A percentile compares a stretch with the other conserved stretches of the same genome.
Conservation (phyloP, 2,113 vertebrate species). For the Spea multiplicata region DNA sequence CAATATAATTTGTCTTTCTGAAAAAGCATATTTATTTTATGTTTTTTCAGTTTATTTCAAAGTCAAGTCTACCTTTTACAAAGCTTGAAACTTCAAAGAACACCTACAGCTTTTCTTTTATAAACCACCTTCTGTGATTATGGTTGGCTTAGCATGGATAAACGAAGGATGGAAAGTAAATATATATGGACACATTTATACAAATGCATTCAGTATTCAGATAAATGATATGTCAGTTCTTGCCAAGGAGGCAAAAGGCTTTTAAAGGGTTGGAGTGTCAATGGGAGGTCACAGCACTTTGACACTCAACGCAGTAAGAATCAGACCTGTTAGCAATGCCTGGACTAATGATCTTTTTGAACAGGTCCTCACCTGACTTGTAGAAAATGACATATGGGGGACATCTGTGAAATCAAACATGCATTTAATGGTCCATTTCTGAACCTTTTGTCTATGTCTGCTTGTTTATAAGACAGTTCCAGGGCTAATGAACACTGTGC, state of each 20-base stretch:
- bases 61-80: too few species aligned
- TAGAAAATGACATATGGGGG: conserved; percentile 35
- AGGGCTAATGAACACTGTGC: neutral
- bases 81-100: too few species aligned
- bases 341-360: neutral
- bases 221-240: neutral
- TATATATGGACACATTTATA: neutral
- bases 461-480: conserved; percentile 19
- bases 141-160: too few species aligned
- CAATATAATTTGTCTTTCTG: too few species aligned
- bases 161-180: neutral
- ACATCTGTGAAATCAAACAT: conserved; percentile 26
- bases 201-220: neutral
- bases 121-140: too few species aligned
- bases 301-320: neutral
- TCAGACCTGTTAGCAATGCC: neutral
- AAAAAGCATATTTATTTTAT: too few species aligned
- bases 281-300: neutral
- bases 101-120: too few species aligned
- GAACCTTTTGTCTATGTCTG: conserved; percentile 36
- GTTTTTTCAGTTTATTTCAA: too few species aligned
- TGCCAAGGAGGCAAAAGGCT: neutral
- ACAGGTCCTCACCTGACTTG: conserved; percentile 4
- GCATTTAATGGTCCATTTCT: conserved; percentile 25
- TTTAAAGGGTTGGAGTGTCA: neutral